Conservation (phyloP, 2,888 invertebrate genomes). For the Temnothorax rugatulus region DNA sequence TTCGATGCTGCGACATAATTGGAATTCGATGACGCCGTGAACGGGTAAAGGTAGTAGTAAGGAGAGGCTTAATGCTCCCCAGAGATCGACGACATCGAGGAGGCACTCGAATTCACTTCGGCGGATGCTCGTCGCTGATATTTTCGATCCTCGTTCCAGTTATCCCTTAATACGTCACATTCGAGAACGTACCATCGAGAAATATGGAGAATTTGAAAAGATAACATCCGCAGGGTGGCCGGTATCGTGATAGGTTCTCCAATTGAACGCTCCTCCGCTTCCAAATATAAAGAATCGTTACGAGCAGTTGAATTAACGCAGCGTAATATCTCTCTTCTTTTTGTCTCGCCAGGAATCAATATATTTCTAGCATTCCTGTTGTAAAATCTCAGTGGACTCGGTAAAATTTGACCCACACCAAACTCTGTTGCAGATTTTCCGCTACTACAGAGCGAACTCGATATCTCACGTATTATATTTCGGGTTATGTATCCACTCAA, state of each 20-base stretch:
- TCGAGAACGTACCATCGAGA: background rate
- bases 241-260: background rate
- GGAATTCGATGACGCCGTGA: conserved; percentile 73
- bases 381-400: conserved; percentile 1
- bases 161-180: conserved; percentile 9
- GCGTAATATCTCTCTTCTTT: conserved; percentile 1
- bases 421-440: conserved; percentile 41
- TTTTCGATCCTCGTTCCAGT: conserved; percentile 28
- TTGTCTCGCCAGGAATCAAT: background rate
- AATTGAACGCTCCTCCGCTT: background rate
- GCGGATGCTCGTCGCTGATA: conserved; percentile 18
- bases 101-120: conserved; percentile 58
- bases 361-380: background rate
- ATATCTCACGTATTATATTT: conserved; percentile 42
- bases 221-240: background rate
- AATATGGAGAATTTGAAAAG: background rate
- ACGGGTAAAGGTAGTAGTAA: conserved; percentile 33
- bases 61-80: conserved; percentile 63
- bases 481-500: conserved; percentile 38
- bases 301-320: background rate
- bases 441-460: conserved; percentile 4
- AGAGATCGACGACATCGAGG: conserved; percentile 66
- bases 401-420: conserved; percentile 24
- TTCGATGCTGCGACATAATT: conserved; percentile 80
- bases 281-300: background rate